Evolutionary conservation across 2,797 vertebrate genomes (phyloP).

Genomic region (Anomalospiza imberbis): DNA sequence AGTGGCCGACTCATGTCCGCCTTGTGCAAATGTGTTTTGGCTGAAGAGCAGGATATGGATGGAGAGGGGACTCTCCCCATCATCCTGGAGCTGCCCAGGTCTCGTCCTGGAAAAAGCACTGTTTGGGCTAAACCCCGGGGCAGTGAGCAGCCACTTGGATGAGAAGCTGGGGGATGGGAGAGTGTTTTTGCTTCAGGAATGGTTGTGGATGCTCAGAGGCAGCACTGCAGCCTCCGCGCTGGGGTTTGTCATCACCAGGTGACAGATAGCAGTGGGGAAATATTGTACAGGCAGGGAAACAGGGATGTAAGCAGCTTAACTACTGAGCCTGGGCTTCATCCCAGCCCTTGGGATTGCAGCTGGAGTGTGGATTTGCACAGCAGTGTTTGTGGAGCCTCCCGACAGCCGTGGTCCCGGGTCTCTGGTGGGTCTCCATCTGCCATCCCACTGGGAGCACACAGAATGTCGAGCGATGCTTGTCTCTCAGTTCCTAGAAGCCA

Average conservation of each 20-base stretch:
- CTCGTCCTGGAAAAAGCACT: background rate
- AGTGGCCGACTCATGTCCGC: fast-evolving
- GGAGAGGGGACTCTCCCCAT: background rate
- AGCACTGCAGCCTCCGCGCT: fast-evolving
- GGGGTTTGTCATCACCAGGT: background rate
- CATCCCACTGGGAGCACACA: background rate
- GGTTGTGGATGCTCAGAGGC: background rate
- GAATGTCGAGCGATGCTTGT: background rate
- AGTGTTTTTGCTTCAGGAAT: background rate
- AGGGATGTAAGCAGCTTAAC: background rate
- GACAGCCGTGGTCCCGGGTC: fast-evolving
- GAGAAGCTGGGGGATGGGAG: background rate
- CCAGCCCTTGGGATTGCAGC: background rate
- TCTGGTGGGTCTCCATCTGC: background rate
- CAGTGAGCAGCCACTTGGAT: fast-evolving
- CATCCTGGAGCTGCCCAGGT: background rate
- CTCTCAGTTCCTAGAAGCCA: background rate
- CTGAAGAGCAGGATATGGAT: background rate
- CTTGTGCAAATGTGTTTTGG: background rate
- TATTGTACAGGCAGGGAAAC: background rate
- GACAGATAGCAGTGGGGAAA: background rate
- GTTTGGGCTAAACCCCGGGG: background rate
- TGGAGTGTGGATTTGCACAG: fast-evolving
- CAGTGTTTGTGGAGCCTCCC: background rate
- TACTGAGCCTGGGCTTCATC: background rate